A percentile compares a stretch with the other conserved stretches of the same genome.
phyloP scores from a whole-genome alignment of 1,140 invertebrate species.

The Antheraea mylitta region DNA sequence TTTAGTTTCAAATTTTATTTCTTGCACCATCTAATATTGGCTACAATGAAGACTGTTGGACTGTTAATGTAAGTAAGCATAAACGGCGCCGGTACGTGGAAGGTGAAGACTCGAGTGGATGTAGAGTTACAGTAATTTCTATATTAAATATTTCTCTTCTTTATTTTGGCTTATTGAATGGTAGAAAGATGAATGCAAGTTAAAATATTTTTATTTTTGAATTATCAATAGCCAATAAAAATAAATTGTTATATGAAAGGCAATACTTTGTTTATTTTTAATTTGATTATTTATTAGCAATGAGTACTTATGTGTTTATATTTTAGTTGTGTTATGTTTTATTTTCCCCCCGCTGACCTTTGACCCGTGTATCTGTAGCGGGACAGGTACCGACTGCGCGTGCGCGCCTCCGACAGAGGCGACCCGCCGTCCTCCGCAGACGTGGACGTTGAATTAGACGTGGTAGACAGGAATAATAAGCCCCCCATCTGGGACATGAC shows the following conservation, averaged over 20 bases:
- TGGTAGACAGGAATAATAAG: conserved; percentile 98
- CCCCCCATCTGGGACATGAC: conserved; percentile 96
- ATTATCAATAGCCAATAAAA: conserved; percentile 32
- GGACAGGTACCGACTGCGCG: conserved; percentile 95
- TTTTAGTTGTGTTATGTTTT: conserved; percentile 77
- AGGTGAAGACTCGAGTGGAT: conserved; percentile 54
- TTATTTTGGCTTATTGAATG: conserved; percentile 72
- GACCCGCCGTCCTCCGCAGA: conserved; percentile 92
- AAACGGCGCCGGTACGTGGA: conserved; percentile 55
- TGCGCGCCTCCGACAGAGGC: conserved; percentile 95
- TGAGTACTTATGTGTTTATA: conserved; percentile 74
- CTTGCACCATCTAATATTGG: conserved; percentile 88
- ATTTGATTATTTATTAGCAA: conserved; percentile 73
- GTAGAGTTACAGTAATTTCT: conserved; percentile 44
- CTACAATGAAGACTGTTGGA: conserved; percentile 88
- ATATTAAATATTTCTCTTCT: conserved; percentile 54
- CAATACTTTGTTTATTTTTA: conserved; percentile 54
- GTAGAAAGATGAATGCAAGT: conserved; percentile 53
- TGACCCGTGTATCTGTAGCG: conserved; percentile 87
- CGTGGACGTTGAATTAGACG: conserved; percentile 97
- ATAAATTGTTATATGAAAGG: conserved; percentile 50
- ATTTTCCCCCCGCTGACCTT: conserved; percentile 77
- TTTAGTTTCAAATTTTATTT: conserved; percentile 85
- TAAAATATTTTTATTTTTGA: conserved; percentile 33
- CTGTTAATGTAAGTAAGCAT: conserved; percentile 90